Percentiles rank a stretch among this genome's conserved stretches.
Evolutionary conservation across 2,113 vertebrate species (phyloP).

Genomic region (Centropus bengalensis): DNA sequence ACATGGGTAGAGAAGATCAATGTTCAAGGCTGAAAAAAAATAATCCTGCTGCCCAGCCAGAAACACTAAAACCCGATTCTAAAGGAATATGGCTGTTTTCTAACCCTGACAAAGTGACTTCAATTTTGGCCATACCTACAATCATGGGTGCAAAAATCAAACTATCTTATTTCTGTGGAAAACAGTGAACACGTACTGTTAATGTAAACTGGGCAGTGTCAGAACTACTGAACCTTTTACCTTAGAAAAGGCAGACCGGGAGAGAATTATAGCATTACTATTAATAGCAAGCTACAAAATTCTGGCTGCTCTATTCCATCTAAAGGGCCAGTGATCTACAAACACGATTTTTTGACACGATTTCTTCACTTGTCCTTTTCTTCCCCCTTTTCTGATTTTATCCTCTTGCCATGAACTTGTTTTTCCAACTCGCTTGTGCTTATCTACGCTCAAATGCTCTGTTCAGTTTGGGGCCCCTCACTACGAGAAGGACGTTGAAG

Average conservation of each 20-base stretch:
- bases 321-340: neutral
- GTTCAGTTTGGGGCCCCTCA: no score
- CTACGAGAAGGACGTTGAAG: no score
- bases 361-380: neutral
- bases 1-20: neutral
- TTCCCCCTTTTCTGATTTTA: neutral
- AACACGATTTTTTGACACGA: neutral
- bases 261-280: neutral
- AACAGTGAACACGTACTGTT: neutral
- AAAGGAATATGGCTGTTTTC: neutral
- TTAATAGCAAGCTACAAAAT: neutral
- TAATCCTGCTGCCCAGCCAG: neutral
- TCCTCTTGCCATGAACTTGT: neutral
- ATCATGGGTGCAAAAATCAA: neutral
- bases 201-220: neutral
- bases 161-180: neutral
- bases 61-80: neutral
- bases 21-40: neutral
- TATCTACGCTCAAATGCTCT: neutral
- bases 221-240: neutral
- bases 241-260: neutral
- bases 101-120: neutral
- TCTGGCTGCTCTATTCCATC: neutral
- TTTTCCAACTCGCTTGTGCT: neutral
- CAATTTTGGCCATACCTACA: neutral